A percentile compares a stretch with the other conserved stretches of the same genome.
phyloP scores from a whole-genome alignment of 2,113 vertebrate genomes.

The Rhinogobius similis region DNA sequence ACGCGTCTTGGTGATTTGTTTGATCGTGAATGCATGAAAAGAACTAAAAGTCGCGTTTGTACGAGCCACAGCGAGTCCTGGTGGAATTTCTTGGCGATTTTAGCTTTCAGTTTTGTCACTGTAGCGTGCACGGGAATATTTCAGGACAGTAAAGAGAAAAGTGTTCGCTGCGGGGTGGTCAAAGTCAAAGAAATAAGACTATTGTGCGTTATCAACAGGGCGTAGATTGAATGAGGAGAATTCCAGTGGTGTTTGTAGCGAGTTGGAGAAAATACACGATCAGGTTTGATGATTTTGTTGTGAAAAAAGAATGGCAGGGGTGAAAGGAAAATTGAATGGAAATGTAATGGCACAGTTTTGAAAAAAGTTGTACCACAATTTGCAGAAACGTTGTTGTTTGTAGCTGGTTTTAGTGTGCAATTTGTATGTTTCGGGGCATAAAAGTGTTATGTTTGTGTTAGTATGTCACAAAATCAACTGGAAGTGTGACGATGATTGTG shows the following conservation, averaged over 20 bases:
- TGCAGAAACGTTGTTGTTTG: neutral
- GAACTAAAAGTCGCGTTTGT: neutral
- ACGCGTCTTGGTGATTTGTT: too few relatives aligned
- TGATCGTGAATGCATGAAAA: too few relatives aligned
- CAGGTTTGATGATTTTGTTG: neutral
- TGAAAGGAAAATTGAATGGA: neutral
- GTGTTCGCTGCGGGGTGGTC: neutral
- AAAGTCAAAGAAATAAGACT: neutral
- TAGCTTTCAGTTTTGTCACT: neutral
- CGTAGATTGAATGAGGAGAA: neutral
- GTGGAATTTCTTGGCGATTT: neutral
- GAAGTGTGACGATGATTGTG: too few relatives aligned
- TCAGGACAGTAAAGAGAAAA: neutral
- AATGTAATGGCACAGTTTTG: neutral
- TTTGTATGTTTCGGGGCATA: neutral
- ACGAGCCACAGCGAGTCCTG: neutral
- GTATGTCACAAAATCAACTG: too few relatives aligned
- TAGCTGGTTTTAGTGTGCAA: neutral
- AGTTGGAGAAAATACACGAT: neutral
- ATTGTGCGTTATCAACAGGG: neutral
- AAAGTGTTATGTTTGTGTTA: too few relatives aligned
- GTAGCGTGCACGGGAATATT: neutral
- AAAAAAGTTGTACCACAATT: neutral
- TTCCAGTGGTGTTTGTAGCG: neutral
- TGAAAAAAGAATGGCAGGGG: neutral